phyloP scores from a whole-genome alignment of 2,113 vertebrate genomes.

The Pteronura brasiliensis region DNA sequence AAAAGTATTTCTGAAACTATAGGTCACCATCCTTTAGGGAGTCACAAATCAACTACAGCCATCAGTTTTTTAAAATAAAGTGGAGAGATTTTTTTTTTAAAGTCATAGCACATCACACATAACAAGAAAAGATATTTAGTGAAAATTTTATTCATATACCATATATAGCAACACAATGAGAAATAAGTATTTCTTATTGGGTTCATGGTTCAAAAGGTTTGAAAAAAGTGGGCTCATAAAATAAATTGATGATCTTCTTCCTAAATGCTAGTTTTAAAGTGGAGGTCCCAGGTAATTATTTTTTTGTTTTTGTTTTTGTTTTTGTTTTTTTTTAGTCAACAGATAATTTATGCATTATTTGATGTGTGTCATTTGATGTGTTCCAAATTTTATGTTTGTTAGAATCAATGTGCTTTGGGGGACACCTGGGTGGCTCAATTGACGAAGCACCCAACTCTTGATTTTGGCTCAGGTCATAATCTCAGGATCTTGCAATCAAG shows the following conservation, averaged over 20 bases:
- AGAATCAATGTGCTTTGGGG: not conserved
- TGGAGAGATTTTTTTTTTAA: not conserved
- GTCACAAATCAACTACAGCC: not conserved
- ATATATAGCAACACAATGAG: not conserved
- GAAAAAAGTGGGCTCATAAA: not conserved
- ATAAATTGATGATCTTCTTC: not conserved
- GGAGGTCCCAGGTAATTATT: not conserved
- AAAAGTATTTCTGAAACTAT: not conserved
- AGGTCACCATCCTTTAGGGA: not conserved
- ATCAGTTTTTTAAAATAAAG: not conserved
- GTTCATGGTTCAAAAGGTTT: not conserved
- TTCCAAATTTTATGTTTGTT: not conserved
- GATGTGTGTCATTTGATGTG: not conserved
- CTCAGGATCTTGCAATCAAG: not conserved
- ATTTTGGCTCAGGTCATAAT: not conserved
- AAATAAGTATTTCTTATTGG: not conserved
- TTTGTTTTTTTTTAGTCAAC: not conserved
- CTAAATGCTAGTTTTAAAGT: not conserved
- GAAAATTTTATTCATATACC: not conserved
- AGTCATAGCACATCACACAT: not conserved
- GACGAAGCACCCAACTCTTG: not conserved
- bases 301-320: too few species aligned
- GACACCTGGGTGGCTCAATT: not conserved
- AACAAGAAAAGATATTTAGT: not conserved
- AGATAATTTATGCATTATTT: not conserved